Evolutionary conservation across 2,113 vertebrate species (phyloP).

Genomic region (Physeter macrocephalus): DNA sequence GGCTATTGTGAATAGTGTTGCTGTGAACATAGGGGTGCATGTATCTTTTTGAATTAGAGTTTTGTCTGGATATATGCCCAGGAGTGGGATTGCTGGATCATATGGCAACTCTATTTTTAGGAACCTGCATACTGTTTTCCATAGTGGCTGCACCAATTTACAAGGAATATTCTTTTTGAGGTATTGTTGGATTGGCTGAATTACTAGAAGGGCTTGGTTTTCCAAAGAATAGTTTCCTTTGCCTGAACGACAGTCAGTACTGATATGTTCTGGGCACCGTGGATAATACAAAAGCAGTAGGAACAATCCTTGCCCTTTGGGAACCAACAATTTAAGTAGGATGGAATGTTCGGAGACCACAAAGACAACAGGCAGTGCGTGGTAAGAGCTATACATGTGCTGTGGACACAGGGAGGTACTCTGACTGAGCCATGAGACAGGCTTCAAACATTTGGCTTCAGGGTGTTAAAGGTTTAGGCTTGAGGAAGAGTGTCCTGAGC

Average conservation of each 20-base stretch:
- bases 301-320: background rate
- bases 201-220: background rate
- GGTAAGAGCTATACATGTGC: rapidly evolving
- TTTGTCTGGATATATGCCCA: background rate
- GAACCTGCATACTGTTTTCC: background rate
- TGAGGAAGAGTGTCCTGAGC: background rate
- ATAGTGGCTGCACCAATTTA: background rate
- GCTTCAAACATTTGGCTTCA: background rate
- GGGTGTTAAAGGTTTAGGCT: background rate
- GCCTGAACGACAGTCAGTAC: background rate
- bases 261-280: background rate
- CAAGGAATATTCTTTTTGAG: background rate
- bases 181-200: background rate
- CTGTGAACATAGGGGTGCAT: too few relatives aligned
- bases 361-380: background rate
- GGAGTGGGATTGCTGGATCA: background rate
- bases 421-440: background rate
- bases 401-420: rapidly evolving
- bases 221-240: background rate
- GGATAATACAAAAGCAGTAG: background rate
- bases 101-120: background rate
- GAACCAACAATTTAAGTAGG: background rate
- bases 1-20: too few relatives aligned
- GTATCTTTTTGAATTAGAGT: background rate
- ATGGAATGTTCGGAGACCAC: background rate